Base-by-base conservation (phyloP, 1,140 invertebrate genomes). In the Ceratina japonica region DNA sequence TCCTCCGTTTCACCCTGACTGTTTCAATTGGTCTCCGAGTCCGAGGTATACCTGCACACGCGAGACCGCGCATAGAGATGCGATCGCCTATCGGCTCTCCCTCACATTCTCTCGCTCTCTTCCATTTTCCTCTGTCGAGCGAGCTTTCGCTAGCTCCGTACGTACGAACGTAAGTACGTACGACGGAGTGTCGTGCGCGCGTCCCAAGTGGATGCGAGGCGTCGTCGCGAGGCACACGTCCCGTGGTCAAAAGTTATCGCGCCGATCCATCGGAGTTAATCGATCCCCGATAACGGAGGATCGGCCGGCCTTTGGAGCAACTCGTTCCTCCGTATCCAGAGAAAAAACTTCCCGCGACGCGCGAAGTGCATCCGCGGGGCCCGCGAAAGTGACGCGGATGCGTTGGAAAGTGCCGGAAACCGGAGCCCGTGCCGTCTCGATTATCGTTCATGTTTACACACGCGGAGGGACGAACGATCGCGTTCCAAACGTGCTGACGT, bases 121-220 rank as follows among this genome's bases (percentile, higher is more conserved):
- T 69, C 66, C 79, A 59, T 83, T 69, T 72, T 79, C 64, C 73
- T 72, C 62, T 61, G 61, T n/a, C 70, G 18, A 58, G 44, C 70
- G 69, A 72, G 76, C 70, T 74, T 74, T 79, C 70, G 76, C 62
- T 65, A 73, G 70, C 76, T 64, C 52, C 77, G 77, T 74, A 73
- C 70, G 64, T 76, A 69, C 66, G 56, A 51, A 62, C 66, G 69
- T 61, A 79, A 51, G 63, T 68, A 73, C 62, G 52, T 73, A 79
- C 80, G 75, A 69, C 75, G 75, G 61, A 63, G 59, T 81, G 63
- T 78, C 69, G 82, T 71, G 71, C 79, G 76, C 82, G 78, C 81
- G 83, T 72, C 71, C 56, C 77, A 51, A 82, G 78, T 80, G 79
- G 37, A 80, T 66, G 79, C 79, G 56, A 81, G 72, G 68, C 72